phyloP scores from a whole-genome alignment of 2,888 invertebrate species.

The Fabriciana adippe region DNA sequence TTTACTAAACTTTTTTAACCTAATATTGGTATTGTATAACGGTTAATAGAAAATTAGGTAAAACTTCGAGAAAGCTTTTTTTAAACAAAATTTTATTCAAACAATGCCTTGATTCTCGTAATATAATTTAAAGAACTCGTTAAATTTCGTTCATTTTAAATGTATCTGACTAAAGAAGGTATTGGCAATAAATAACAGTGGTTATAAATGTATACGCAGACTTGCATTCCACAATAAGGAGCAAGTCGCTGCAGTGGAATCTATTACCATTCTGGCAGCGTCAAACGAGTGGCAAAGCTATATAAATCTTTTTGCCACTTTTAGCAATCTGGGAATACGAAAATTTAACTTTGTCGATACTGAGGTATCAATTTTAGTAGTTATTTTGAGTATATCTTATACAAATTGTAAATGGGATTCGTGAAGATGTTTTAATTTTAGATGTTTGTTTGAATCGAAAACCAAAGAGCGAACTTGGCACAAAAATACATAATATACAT shows the following conservation, averaged over 20 bases:
- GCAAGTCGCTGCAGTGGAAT: constrained; percentile 18
- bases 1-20: too few species aligned
- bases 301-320: constrained; percentile 29
- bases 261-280: constrained; percentile 34
- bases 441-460: too few species aligned
- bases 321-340: constrained; percentile 27
- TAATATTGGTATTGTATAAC: too few species aligned
- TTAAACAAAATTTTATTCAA: too few species aligned
- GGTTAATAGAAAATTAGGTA: too few species aligned
- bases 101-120: too few species aligned
- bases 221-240: constrained; percentile 19
- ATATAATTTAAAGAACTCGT: too few species aligned
- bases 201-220: constrained; percentile 18
- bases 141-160: too few species aligned
- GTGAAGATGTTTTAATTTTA: too few species aligned
- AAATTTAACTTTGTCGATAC: not conserved
- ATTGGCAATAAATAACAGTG: constrained; percentile 18
- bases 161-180: not conserved
- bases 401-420: not conserved
- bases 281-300: constrained; percentile 35
- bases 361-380: not conserved
- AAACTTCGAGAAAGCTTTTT: too few species aligned
- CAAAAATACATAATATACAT: too few species aligned
- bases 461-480: too few species aligned
- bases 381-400: not conserved